A percentile compares a stretch with the other conserved stretches of the same genome.
These are phyloP conservation scores for Chionomys nivalis DNA, from an alignment of 2,113 vertebrate genomes.

Conservation along the genomic window DNA sequence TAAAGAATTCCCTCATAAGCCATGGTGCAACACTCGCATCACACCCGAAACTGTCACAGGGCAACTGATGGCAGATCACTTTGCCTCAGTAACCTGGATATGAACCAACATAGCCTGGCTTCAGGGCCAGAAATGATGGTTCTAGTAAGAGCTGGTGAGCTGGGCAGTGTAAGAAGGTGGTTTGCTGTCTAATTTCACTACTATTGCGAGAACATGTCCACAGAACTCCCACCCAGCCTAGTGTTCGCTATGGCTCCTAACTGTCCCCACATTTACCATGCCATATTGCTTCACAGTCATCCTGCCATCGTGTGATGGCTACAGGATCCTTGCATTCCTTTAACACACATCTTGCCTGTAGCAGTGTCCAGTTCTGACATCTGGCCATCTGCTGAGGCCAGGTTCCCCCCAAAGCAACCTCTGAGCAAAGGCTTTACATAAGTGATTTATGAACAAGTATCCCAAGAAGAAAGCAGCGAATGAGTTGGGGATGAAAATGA, in stretches of 20 bases:
- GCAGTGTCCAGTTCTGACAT: constrained; percentile 57
- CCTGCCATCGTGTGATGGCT: not conserved
- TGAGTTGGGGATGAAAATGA: not conserved
- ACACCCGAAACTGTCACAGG: not conserved
- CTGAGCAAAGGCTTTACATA: constrained; percentile 56
- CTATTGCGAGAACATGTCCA: not conserved
- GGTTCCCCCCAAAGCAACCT: constrained; percentile 47
- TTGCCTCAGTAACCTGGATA: not conserved
- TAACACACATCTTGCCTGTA: constrained; percentile 60
- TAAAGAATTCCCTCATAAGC: not conserved
- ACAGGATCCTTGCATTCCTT: not conserved
- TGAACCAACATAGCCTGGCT: not conserved
- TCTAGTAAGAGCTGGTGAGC: not conserved
- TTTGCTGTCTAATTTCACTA: not conserved
- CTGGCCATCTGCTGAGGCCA: constrained; percentile 58
- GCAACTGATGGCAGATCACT: not conserved
- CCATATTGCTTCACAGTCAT: not conserved
- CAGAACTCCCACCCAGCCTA: accelerated
- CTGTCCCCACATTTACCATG: not conserved
- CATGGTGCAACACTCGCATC: not conserved
- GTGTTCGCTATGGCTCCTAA: not conserved
- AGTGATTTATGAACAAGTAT: constrained; percentile 54
- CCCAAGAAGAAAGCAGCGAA: not conserved
- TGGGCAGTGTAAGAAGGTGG: not conserved
- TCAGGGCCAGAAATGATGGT: not conserved